phyloP scores from a whole-genome alignment of 2,888 invertebrate genomes.

The Cantharis rufa region DNA sequence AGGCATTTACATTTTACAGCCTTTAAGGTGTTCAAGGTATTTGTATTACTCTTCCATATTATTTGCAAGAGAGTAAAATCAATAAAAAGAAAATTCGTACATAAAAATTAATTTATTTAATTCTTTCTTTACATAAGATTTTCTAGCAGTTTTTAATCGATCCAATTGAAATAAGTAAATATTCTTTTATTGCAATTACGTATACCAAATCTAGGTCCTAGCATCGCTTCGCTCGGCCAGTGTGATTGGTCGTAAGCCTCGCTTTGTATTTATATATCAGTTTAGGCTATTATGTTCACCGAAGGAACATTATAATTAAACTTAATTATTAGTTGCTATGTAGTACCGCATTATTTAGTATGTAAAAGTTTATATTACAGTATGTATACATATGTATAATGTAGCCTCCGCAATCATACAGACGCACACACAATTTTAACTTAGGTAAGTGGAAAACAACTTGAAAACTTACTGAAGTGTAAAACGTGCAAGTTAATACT shows the following conservation, averaged over 20 bases:
- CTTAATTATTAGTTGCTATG: not conserved
- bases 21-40: not conserved
- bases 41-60: not conserved
- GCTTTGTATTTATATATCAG: too few species aligned
- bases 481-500: conserved; percentile 13
- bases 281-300: too few species aligned
- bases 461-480: conserved; percentile 13
- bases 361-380: not conserved
- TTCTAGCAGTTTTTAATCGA: not conserved
- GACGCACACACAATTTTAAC: not conserved
- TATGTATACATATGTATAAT: not conserved
- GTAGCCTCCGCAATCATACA: not conserved
- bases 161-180: not conserved
- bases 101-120: not conserved
- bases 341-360: not conserved
- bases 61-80: not conserved
- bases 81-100: not conserved
- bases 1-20: not conserved
- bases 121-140: not conserved
- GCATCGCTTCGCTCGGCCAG: too few species aligned
- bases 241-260: too few species aligned
- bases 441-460: not conserved
- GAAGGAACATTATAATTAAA: not conserved
- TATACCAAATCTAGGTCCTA: too few species aligned
- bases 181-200: not conserved